Evolutionary conservation across 64 coral and sea anemone species (phyloP).

Genomic region (Montipora foliosa): DNA sequence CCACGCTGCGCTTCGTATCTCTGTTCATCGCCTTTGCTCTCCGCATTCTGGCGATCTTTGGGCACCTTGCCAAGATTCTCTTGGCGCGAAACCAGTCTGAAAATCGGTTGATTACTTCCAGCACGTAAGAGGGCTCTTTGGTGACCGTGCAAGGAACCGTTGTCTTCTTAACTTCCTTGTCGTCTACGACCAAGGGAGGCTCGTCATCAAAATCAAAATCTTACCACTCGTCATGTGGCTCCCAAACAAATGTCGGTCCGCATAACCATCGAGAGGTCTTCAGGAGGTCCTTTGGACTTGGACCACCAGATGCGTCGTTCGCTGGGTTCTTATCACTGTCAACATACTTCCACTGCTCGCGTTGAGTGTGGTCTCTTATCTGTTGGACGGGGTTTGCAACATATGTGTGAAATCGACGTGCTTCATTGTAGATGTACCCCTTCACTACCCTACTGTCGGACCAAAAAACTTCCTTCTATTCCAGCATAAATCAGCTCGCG

Average conservation of each 20-base stretch:
- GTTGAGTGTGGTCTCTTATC: not conserved
- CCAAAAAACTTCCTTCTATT: not conserved
- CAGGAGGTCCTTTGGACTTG: not conserved
- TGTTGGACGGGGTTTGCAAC: not conserved
- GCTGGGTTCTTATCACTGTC: conserved; percentile 16
- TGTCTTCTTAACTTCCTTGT: not conserved
- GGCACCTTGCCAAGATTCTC: no score
- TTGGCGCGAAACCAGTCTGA: no score
- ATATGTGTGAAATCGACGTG: not conserved
- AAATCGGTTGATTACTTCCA: no score
- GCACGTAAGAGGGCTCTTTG: no score
- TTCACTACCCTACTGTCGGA: not conserved
- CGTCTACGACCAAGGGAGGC: not conserved
- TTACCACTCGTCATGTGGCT: not conserved
- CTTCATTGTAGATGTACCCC: not conserved
- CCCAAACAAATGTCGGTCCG: not conserved
- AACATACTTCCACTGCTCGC: conserved; percentile 27
- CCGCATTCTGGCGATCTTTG: no score
- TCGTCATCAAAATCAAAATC: not conserved
- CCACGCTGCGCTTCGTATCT: no score
- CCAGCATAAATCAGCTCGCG: not conserved
- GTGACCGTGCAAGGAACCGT: not conserved
- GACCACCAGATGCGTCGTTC: conserved; percentile 19
- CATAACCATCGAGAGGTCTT: not conserved
- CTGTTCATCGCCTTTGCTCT: no score